These are phyloP conservation scores for Manis javanica DNA, from an alignment of 2,797 vertebrate genomes.

Conservation along the genomic window DNA sequence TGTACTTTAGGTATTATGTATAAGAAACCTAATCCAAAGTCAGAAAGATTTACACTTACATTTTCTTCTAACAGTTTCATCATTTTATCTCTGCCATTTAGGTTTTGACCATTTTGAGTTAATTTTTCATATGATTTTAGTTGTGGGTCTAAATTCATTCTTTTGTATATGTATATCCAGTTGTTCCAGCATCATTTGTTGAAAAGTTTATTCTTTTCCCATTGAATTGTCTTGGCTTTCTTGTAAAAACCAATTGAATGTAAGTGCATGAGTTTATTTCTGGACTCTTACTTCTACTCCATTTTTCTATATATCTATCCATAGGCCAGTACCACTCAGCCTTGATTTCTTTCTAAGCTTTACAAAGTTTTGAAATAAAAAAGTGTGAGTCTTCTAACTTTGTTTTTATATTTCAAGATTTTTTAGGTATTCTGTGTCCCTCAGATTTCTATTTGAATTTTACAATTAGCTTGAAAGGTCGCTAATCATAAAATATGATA, in stretches of 20 bases:
- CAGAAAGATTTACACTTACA: neutral
- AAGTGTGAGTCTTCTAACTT: neutral
- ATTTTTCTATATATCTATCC: neutral
- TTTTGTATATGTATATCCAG: neutral
- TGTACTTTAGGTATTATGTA: neutral
- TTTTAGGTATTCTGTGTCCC: neutral
- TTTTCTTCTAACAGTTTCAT: neutral
- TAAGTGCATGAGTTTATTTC: neutral
- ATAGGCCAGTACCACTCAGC: neutral
- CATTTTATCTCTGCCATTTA: neutral
- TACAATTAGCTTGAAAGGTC: neutral
- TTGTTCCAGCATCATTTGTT: neutral
- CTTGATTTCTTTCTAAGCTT: neutral
- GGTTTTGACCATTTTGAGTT: neutral
- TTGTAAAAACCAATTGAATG: neutral
- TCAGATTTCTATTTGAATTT: neutral
- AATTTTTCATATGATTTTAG: neutral
- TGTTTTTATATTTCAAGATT: neutral
- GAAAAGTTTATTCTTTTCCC: no score
- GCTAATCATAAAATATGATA: no score
- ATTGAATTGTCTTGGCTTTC: no score
- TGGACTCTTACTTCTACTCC: neutral
- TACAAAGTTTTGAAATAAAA: neutral
- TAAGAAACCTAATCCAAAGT: neutral
- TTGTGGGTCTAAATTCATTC: neutral